phyloP scores from a whole-genome alignment of 2,888 invertebrate genomes.

The Drosophila atripex region DNA sequence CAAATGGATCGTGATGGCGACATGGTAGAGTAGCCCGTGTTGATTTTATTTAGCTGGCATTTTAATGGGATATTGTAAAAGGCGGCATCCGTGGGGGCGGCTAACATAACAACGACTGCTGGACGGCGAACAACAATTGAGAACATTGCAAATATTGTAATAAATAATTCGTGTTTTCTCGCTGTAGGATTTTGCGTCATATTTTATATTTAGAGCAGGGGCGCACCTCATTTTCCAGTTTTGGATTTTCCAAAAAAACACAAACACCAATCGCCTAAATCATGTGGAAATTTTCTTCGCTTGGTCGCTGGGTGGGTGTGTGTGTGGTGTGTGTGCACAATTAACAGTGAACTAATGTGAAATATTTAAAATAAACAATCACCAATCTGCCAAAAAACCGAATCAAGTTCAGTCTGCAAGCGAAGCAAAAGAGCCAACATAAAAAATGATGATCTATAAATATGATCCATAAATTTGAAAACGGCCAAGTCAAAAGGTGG shows the following conservation, averaged over 20 bases:
- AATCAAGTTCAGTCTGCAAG: slow-evolving; percentile 58
- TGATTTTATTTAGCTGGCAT: slow-evolving; percentile 53
- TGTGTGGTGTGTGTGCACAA: slow-evolving; percentile 30
- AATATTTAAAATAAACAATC: slow-evolving; percentile 68
- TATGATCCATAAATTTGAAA: slow-evolving; percentile 59
- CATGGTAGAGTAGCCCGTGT: slow-evolving; percentile 28
- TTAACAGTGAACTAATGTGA: slow-evolving; percentile 62
- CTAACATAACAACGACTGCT: slow-evolving; percentile 22
- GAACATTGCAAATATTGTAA: slow-evolving; percentile 68
- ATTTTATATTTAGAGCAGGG: slow-evolving; percentile 66
- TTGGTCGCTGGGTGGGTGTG: background rate
- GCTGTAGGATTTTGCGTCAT: slow-evolving; percentile 64
- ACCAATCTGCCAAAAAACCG: slow-evolving; percentile 30
- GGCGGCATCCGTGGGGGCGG: slow-evolving; percentile 58
- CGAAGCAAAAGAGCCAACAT: slow-evolving; percentile 6
- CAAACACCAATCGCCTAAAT: slow-evolving; percentile 24
- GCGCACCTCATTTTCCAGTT: slow-evolving; percentile 40
- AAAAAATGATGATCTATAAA: slow-evolving; percentile 58
- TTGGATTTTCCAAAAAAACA: slow-evolving; percentile 26
- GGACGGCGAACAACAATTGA: slow-evolving; percentile 34
- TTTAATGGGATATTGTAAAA: slow-evolving; percentile 76
- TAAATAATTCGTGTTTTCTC: slow-evolving; percentile 65
- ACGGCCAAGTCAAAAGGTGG: slow-evolving; percentile 39
- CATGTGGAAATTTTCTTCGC: slow-evolving; percentile 39
- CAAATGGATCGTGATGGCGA: slow-evolving; percentile 44